A percentile compares a stretch with the other conserved stretches of the same genome.
phyloP scores from a whole-genome alignment of 2,888 invertebrate genomes.

The Ellobium chinense region DNA sequence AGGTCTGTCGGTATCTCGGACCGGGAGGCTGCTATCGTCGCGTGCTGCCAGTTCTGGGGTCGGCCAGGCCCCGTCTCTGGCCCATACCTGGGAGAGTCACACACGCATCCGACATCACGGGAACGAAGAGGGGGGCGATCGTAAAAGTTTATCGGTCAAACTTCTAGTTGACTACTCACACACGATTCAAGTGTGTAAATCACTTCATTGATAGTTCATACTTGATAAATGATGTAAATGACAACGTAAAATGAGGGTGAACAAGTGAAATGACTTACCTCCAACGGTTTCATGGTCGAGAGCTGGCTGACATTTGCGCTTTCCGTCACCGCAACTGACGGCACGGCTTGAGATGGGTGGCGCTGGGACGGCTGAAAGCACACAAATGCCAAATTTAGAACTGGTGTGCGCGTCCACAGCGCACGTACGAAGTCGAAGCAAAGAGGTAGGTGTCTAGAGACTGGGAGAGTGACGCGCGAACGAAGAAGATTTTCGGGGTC shows the following conservation, averaged over 20 bases:
- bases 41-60: not conserved
- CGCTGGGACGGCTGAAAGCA: constrained; percentile 40
- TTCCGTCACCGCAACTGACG: constrained; percentile 37
- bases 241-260: not conserved
- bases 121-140: not conserved
- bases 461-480: constrained; percentile 10
- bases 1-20: no score
- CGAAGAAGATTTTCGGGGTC: constrained; percentile 13
- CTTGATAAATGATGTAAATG: not conserved
- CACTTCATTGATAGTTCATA: not conserved
- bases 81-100: constrained; percentile 37
- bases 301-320: constrained; percentile 28
- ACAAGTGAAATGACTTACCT: constrained; percentile 24
- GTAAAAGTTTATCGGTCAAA: not conserved
- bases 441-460: constrained; percentile 37
- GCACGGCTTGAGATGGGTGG: constrained; percentile 37
- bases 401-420: constrained; percentile 42
- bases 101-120: constrained; percentile 4
- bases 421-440: constrained; percentile 32
- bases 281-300: constrained; percentile 40
- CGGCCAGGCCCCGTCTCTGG: not conserved
- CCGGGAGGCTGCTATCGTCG: not conserved
- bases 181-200: not conserved
- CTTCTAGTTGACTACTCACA: not conserved
- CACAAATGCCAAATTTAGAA: constrained; percentile 47